These are phyloP conservation scores for Acridotheres tristis DNA, from an alignment of 2,797 vertebrate species.

Conservation along the genomic window DNA sequence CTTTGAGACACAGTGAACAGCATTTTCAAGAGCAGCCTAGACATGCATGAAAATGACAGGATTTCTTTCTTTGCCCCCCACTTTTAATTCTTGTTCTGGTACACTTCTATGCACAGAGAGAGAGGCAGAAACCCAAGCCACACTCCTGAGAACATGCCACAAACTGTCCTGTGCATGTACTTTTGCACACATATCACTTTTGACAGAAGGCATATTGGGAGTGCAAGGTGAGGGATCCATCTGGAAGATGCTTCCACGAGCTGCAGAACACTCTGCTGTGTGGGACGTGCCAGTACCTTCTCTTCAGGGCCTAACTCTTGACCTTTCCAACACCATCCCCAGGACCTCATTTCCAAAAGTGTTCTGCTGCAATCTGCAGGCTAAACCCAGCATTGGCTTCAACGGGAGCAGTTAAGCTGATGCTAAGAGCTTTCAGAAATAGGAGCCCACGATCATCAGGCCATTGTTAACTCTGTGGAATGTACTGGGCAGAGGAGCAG, in stretches of 20 bases:
- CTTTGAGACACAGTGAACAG: background rate
- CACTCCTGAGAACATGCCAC: background rate
- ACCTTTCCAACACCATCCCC: background rate
- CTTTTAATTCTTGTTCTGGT: background rate
- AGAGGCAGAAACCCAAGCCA: background rate
- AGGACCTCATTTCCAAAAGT: background rate
- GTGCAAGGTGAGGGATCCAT: background rate
- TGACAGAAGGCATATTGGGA: background rate
- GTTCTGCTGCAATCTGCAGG: background rate
- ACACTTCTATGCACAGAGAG: background rate
- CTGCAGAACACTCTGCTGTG: background rate
- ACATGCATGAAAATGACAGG: background rate
- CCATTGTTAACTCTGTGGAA: background rate
- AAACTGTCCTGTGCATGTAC: background rate
- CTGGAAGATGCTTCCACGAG: background rate
- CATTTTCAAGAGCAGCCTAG: background rate
- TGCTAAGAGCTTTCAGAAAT: background rate
- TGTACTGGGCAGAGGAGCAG: rapidly evolving
- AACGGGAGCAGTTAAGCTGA: background rate
- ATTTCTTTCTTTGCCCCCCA: background rate
- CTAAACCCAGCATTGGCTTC: background rate
- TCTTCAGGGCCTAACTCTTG: background rate
- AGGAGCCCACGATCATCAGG: background rate
- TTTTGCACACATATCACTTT: background rate
- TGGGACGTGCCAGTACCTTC: background rate